Conservation (phyloP, 64 coral and sea anemone species). For the Hydrozoanthus tunicans region DNA sequence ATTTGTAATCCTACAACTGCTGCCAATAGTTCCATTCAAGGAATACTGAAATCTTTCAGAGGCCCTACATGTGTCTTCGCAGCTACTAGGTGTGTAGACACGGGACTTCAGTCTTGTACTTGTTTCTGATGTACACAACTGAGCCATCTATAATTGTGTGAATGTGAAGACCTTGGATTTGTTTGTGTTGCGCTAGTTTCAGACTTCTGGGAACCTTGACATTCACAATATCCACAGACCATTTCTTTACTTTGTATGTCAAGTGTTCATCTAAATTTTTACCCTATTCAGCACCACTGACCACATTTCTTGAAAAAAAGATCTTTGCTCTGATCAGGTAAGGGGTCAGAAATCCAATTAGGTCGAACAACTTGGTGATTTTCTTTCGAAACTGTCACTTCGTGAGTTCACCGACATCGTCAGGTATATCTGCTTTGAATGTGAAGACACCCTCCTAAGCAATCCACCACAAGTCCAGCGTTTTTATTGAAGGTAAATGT, state of each 20-base stretch:
- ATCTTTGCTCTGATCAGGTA: conserved; percentile 54
- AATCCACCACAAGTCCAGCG: conserved; percentile 69
- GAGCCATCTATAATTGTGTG: conserved; percentile 67
- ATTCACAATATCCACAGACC: conserved; percentile 66
- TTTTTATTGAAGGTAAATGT: conserved; percentile 65
- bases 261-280: conserved; percentile 40
- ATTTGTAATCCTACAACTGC: conserved; percentile 69
- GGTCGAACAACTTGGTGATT: conserved; percentile 50
- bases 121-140: conserved; percentile 46
- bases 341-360: conserved; percentile 41
- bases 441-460: conserved; percentile 67
- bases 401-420: conserved; percentile 31
- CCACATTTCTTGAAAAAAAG: conserved; percentile 73
- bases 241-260: conserved; percentile 28
- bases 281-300: conserved; percentile 63
- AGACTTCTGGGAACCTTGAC: conserved; percentile 64
- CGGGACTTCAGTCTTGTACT: conserved; percentile 44
- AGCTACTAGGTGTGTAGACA: conserved; percentile 49
- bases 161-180: conserved; percentile 17
- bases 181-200: conserved; percentile 53
- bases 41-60: conserved; percentile 56
- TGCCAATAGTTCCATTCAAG: conserved; percentile 62
- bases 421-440: conserved; percentile 52
- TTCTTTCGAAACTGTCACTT: conserved; percentile 50
- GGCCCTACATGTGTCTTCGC: conserved; percentile 61